Evolutionary conservation across 2,888 invertebrate genomes (phyloP), one percentile per base, ranked within the genome.

Genomic region (Strigamia crassipes): DNA sequence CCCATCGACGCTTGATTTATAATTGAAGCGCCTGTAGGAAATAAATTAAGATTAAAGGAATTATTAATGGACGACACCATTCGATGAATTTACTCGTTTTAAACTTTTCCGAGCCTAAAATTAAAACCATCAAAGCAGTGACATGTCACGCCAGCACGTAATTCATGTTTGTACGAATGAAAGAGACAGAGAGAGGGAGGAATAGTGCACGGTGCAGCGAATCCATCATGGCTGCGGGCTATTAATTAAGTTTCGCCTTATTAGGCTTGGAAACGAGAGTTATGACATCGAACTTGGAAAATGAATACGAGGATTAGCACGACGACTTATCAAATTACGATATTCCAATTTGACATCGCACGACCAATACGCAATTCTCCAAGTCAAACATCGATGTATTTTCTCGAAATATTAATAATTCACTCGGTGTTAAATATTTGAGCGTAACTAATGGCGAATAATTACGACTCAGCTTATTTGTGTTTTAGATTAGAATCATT

Each of bases 11-110:
- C 5, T 21, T 61, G 61, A 61, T 61, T 61, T 61, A 61, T 61
- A 61, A 61, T 61, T 61, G 61, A 61, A 61, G 61, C 61, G 21
- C 18, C 21, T 61, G 61, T 2, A 61, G 61, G 61, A 61, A 61
- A 61, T 61, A 61, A 61, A 61, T 61, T 61, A 61, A 61, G 61
- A 61, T 61, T 61, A 61, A 61, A 61, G 21, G 61, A 61, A 61
- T 61, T 61, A 61, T 61, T 61, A 23, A 61, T 61, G 61, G 61
- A 61, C 21, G 61, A 61, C 61, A 61, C 61, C 23, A 21, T 61
- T 61, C 21, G 21, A 61, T 61, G 61, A 61, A 61, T 61, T 61
- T 61, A 61, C 23, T 23, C 61, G 61, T 61, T 61, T 61, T 61
- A 61, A 61, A 61, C 13, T 61, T 61, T 61, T 61, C 61, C 61